Percentiles rank a stretch among this genome's conserved stretches.
Evolutionary conservation across 2,888 invertebrate genomes (phyloP).

Genomic region (Hyles lineata): DNA sequence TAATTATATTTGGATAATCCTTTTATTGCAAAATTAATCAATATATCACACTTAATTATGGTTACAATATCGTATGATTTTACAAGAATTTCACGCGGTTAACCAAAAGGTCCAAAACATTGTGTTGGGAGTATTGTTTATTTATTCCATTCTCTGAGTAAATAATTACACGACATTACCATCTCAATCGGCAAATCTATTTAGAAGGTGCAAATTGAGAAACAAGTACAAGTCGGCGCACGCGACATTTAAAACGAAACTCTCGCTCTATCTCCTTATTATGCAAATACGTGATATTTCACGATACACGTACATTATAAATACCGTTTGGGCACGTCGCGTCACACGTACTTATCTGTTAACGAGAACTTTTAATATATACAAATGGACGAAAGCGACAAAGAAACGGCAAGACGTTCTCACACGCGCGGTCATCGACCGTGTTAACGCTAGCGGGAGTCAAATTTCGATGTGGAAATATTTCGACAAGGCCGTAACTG

Average conservation of each 20-base stretch:
- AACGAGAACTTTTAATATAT: constrained; percentile 16
- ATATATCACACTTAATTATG: not conserved
- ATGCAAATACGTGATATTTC: constrained; percentile 26
- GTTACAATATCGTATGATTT: not conserved
- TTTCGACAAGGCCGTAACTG: constrained; percentile 63
- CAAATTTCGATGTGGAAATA: constrained; percentile 63
- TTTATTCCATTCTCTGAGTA: too few relatives aligned
- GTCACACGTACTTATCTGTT: constrained; percentile 7
- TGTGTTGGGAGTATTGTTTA: too few relatives aligned
- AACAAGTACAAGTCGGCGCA: not conserved
- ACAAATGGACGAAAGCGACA: constrained; percentile 37
- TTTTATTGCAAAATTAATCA: not conserved
- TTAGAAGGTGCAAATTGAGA: constrained; percentile 17
- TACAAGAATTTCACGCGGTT: too few relatives aligned
- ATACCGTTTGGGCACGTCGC: constrained; percentile 22
- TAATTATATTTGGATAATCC: constrained; percentile 6
- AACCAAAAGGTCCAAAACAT: too few relatives aligned
- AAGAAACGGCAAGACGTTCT: constrained; percentile 63
- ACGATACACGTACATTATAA: constrained; percentile 12
- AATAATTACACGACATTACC: not conserved
- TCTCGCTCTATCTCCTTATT: constrained; percentile 20
- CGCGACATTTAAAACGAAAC: constrained; percentile 11
- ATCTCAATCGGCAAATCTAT: not conserved
- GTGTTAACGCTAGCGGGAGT: constrained; percentile 43
- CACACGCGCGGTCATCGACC: constrained; percentile 67